Conservation (phyloP, 2,888 invertebrate species). For the Limnephilus auricula region DNA sequence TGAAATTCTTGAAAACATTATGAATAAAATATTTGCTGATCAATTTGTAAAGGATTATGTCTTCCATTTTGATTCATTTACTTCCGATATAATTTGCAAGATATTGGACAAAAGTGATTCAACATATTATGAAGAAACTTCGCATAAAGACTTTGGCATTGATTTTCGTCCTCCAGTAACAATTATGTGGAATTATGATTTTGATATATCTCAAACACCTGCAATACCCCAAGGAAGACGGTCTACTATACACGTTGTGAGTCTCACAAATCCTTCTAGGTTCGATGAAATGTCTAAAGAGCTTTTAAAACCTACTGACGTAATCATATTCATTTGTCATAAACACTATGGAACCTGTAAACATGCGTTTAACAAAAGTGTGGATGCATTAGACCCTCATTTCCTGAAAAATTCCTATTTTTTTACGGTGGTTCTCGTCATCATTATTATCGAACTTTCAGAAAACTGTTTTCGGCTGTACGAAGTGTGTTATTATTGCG, state of each 20-base stretch:
- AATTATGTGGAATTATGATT: conserved; percentile 2
- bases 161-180: not conserved
- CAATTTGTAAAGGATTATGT: not conserved
- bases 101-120: not conserved
- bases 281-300: not conserved
- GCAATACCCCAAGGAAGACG: not conserved
- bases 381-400: not conserved
- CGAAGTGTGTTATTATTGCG: conserved; percentile 33
- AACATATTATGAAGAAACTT: not conserved
- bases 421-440: not conserved
- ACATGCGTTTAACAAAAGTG: not conserved
- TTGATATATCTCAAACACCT: not conserved
- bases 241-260: not conserved
- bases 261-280: not conserved
- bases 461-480: not conserved
- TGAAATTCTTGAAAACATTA: not conserved
- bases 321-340: conserved; percentile 28
- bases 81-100: not conserved
- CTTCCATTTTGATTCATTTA: conserved; percentile 19
- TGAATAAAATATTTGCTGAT: not conserved
- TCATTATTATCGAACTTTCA: not conserved
- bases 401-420: not conserved
- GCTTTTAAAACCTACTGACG: not conserved
- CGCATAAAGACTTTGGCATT: not conserved
- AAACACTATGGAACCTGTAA: not conserved